phyloP scores from a whole-genome alignment of 2,113 vertebrate genomes.

The Podarcis cretensis region DNA sequence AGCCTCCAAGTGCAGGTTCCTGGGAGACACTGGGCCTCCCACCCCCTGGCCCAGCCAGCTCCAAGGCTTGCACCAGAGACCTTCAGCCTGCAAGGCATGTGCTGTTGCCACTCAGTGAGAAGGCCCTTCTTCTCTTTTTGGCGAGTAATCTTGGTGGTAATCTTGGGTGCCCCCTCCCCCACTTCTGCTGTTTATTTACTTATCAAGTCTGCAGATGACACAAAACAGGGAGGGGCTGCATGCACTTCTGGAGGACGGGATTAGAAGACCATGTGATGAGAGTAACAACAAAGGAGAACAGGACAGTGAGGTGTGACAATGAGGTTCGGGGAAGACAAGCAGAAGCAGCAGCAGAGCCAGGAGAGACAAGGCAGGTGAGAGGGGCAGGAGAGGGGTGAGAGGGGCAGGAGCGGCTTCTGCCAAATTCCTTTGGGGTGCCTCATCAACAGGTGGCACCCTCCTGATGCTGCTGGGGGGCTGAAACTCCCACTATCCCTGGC shows the following conservation, averaged over 20 bases:
- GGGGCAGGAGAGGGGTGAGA: too few species aligned
- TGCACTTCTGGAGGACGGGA: background rate
- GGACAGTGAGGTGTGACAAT: background rate
- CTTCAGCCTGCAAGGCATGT: background rate
- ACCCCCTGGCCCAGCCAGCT: background rate
- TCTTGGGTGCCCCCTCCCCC: too few species aligned
- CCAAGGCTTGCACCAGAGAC: background rate
- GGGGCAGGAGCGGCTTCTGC: too few species aligned
- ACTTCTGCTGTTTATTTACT: background rate
- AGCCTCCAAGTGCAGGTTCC: background rate
- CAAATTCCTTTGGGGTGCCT: background rate
- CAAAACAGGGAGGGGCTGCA: background rate
- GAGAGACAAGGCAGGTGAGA: background rate
- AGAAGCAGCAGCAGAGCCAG: background rate
- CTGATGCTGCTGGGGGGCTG: too few species aligned
- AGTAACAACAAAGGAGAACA: background rate
- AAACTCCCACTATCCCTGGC: too few species aligned
- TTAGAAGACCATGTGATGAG: background rate
- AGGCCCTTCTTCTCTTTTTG: background rate
- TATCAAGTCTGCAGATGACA: background rate
- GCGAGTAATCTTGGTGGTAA: background rate
- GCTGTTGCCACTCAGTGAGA: background rate
- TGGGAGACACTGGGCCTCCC: background rate
- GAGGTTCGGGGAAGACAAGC: background rate
- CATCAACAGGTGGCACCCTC: background rate